phyloP scores from a whole-genome alignment of 1,140 invertebrate genomes.

The Dendroctonus valens region DNA sequence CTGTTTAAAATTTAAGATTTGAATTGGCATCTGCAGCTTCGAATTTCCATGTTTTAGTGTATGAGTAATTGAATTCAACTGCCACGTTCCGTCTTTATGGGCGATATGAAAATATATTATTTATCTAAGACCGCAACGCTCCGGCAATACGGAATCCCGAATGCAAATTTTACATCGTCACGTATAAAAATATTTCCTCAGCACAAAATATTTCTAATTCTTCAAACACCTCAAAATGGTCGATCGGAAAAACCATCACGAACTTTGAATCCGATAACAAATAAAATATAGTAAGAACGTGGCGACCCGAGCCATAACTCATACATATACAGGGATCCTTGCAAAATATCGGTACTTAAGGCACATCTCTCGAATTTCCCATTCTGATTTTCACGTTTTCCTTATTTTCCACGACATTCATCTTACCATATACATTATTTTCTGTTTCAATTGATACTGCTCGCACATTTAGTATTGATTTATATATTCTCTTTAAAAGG shows the following conservation, averaged over 20 bases:
- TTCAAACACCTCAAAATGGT: slow-evolving; percentile 34
- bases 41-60: too few relatives aligned
- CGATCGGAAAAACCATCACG: slow-evolving; percentile 50
- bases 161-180: slow-evolving; percentile 14
- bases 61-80: too few relatives aligned
- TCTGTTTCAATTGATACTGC: slow-evolving; percentile 27
- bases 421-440: slow-evolving; percentile 35
- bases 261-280: slow-evolving; percentile 51
- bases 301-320: slow-evolving; percentile 49
- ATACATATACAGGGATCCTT: slow-evolving; percentile 48
- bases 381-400: slow-evolving; percentile 47
- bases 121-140: not conserved
- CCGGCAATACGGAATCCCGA: not conserved
- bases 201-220: slow-evolving; percentile 36
- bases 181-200: slow-evolving; percentile 24
- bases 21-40: too few relatives aligned
- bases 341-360: slow-evolving; percentile 50
- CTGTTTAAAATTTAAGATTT: too few relatives aligned
- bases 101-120: too few relatives aligned
- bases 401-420: slow-evolving; percentile 35
- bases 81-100: too few relatives aligned
- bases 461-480: too few relatives aligned
- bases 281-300: slow-evolving; percentile 52
- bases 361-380: slow-evolving; percentile 44
- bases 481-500: too few relatives aligned